Evolutionary conservation across 2,113 vertebrate species (phyloP), one percentile per base, ranked within the genome.

Genomic region (Labeo rohita): DNA sequence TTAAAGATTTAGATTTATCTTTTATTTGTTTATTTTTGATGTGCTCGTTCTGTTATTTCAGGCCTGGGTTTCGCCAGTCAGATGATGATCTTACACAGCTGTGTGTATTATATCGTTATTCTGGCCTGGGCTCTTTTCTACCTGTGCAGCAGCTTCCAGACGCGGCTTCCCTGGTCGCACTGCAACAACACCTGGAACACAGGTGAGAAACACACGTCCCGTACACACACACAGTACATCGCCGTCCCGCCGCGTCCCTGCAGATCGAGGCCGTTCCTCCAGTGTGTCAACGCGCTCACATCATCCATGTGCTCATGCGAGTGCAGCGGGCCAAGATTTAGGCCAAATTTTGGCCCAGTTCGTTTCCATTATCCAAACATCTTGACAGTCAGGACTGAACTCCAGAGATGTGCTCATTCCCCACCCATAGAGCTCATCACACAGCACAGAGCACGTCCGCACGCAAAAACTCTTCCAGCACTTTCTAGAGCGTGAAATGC

Each of bases 151-250:
- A 97, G 97, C 90, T 97, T 98, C 89, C 91, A 93, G 68, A 80
- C 93, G 0, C 94, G 94, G 85, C 94, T 98, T 1, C 97, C 97
- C 0, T 98, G 97, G 97, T 94, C 96, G 0, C 96, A 87, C 84
- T 98, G 97, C 43, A 94, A 94, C 92, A 97, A 99, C 87, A 88
- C 94, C 0, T 99, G 98, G 97, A 98, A 99, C 90, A 95, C 97
- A 80, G 95, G 97, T 98, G 91, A 18, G 18, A 36, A 34, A 7
- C 28, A 52, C 18, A 36, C 80, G 16, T 43, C 16, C 15, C 68
- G 13, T 5, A 3, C 63, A 3, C 9, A 43, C 9, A 43, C 9
- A 21, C 43, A 39, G 3, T 16, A 68, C 8, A 8, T 39, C 65
- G 0, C n/a, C 8, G 0, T 63, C 21, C n/a, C 10, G 4, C 1